Evolutionary conservation across 1,140 invertebrate genomes (phyloP), one percentile per base, ranked within the genome.

Genomic region (Heliconius himera): DNA sequence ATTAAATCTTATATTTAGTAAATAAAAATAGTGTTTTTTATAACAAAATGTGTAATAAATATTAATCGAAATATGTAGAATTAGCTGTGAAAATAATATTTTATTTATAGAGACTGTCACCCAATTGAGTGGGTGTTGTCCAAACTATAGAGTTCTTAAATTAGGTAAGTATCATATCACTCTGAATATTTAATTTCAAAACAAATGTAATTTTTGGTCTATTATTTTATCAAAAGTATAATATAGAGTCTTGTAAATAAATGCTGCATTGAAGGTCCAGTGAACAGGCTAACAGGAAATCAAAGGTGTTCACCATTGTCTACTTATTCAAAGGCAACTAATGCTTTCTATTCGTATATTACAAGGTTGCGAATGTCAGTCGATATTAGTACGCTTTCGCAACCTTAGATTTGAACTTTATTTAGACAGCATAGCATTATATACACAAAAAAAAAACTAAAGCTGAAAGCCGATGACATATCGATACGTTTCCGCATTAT

Each of bases 311-410:
- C 86, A 83, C 87, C 85, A 91, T 92, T 92, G 88, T 89, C 85
- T 90, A 81, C 82, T 76, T 76, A 87, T 87, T 88, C 80, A 82
- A 87, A 82, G 84, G 83, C 76, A 79, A 88, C 83, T 84, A 89
- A 88, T 89, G 91, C 92, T 93, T 94, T 93, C 92, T 92, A 93
- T 90, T 87, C 87, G 82, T 79, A 88, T 84, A 85, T 80, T 88
- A 87, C 93, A 93, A 94, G 92, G 91, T 91, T 93, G 87, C 86
- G 78, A 84, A 86, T 90, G 91, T 93, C 92, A 93, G 83, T 87
- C 84, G 86, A 91, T 89, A 91, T 86, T 86, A 77, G 79, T 88
- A 82, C 83, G 88, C 89, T 93, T 90, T 94, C 92, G 91, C 89
- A 94, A 93, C 89, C 84, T 82, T 84, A 83, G 85, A 91, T 88